Evolutionary conservation across 2,113 vertebrate species (phyloP).

Genomic region (Rhea americana): DNA sequence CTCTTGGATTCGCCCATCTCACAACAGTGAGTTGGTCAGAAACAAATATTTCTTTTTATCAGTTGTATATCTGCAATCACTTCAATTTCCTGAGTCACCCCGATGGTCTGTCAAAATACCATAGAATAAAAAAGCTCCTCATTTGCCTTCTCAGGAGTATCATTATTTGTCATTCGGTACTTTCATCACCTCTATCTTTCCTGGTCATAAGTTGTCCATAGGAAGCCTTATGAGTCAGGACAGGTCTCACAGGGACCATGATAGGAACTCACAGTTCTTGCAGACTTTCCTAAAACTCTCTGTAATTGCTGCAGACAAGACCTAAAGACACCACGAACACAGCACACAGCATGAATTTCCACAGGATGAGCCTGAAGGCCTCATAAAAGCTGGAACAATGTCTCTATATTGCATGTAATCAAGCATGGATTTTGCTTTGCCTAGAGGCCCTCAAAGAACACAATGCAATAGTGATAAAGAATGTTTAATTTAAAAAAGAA

Average conservation of each 20-base stretch:
- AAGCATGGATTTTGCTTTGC: not conserved
- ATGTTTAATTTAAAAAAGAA: not conserved
- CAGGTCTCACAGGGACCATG: not conserved
- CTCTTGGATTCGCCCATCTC: not conserved
- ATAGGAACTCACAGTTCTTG: not conserved
- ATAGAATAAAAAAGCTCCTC: not conserved
- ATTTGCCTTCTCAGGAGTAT: not conserved
- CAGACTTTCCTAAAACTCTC: not conserved
- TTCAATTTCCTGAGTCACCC: not conserved
- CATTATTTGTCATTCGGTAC: not conserved
- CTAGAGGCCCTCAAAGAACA: not conserved
- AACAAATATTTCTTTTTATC: not conserved
- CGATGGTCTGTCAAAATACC: not conserved
- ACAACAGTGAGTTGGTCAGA: not conserved
- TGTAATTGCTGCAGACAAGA: not conserved
- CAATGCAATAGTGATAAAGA: not conserved
- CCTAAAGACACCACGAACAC: not conserved
- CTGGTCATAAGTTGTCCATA: not conserved
- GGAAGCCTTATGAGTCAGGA: not conserved
- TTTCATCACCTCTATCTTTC: not conserved
- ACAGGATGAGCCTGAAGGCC: not conserved
- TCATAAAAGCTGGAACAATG: not conserved
- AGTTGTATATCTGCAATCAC: not conserved
- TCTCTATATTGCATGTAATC: not conserved
- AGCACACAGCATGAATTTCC: not conserved